Evolutionary conservation across 2,113 vertebrate species (phyloP), one percentile per base, ranked within the genome.

Genomic region (Rhynchomys soricoides): DNA sequence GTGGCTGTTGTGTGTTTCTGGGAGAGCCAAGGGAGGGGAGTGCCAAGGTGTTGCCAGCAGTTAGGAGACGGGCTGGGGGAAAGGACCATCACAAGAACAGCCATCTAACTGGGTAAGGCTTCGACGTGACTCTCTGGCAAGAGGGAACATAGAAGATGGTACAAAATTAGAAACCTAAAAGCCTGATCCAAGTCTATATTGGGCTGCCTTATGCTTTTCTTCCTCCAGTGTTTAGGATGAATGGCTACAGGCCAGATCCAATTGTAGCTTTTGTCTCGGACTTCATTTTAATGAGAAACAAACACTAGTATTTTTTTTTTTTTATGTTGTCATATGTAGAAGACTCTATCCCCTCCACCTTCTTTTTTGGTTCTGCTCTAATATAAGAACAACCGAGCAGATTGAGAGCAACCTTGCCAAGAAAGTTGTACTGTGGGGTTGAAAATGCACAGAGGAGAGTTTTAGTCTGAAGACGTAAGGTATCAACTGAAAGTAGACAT

Each of bases 331-430:
- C 86, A 93, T 17, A 48, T 91, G 82, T 74, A 89, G 66, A 92
- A 90, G 94, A 82, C 48, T 37, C 4, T 70, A 8, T 93, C 75
- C 87, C n/a, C 75, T 95, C 73, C 34, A 95, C 21, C 55, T 57
- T 40, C 24, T 86, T 86, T 95, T 59, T 94, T 96, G 57, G 93
- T 92, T 95, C 78, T 95, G 91, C 68, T 89, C 74, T 95, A 95
- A 95, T 89, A 95, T 86, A 96, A 96, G 91, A 97, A 96, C 34
- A 71, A 82, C 73, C 66, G 96, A 91, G 90, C 93, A 96, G 95
- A 96, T 91, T 95, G 95, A 95, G 43, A 96, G 90, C 48, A 82
- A 29, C 85, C 86, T 95, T 97, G 96, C 96, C 95, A 96, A 95
- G 68, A 95, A 96, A 93, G 78, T 96, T 96, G 95, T 96, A 85